A percentile compares a stretch with the other conserved stretches of the same genome.
These are phyloP conservation scores for Corythaixoides concolor DNA, from an alignment of 2,113 vertebrate genomes.

Conservation along the genomic window DNA sequence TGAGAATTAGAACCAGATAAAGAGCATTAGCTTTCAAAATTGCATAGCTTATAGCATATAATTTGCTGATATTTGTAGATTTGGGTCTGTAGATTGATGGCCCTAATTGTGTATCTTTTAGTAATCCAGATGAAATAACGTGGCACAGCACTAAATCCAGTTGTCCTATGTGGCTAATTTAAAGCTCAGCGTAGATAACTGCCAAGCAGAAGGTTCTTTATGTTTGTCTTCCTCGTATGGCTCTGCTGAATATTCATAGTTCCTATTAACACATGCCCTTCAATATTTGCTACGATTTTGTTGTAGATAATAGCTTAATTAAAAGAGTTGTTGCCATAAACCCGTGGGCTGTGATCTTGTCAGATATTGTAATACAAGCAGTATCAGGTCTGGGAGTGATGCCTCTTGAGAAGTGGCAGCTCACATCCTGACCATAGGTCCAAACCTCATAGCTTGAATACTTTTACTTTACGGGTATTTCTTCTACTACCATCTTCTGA, in stretches of 20 bases:
- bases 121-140: slow-evolving; percentile 15
- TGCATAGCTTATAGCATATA: neutral
- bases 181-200: slow-evolving; percentile 2
- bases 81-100: slow-evolving; percentile 9
- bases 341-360: neutral
- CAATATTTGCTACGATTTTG: neutral
- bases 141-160: neutral
- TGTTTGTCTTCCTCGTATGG: neutral
- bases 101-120: neutral
- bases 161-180: slow-evolving; percentile 19
- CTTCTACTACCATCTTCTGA: neutral
- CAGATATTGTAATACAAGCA: neutral
- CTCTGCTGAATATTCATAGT: neutral
- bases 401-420: neutral
- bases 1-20: slow-evolving; percentile 3
- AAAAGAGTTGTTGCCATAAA: neutral
- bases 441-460: neutral
- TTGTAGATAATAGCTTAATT: neutral
- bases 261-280: neutral
- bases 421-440: neutral
- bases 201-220: neutral
- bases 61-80: slow-evolving; percentile 52
- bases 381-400: neutral
- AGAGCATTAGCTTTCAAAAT: slow-evolving; percentile 26
- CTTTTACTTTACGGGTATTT: neutral